Evolutionary conservation across 2,888 invertebrate species (phyloP).

Genomic region (Melinaea marsaeus): DNA sequence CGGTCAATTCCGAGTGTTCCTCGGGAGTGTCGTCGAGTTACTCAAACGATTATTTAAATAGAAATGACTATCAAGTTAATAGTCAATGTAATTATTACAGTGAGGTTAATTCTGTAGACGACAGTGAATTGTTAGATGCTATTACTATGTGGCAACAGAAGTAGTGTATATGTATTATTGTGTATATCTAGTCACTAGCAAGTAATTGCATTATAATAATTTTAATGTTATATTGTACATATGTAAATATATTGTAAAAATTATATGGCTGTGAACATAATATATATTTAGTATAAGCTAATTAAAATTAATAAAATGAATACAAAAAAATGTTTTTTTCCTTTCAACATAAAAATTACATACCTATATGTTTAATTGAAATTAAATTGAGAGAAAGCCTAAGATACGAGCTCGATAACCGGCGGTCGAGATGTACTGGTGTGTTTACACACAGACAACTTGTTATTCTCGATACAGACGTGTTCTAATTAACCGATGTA

Average conservation of each 20-base stretch:
- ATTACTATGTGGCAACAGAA: constrained; percentile 89
- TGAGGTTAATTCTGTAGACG: constrained; percentile 83
- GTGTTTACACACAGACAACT: constrained; percentile 20
- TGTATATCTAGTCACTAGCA: constrained; percentile 30
- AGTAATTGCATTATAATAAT: constrained; percentile 4
- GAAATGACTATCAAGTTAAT: constrained; percentile 21
- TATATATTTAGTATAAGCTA: constrained; percentile 22
- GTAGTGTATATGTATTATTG: constrained; percentile 35
- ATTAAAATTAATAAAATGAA: constrained; percentile 7
- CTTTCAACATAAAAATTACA: not conserved
- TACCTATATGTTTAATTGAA: constrained; percentile 5
- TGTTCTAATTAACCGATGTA: constrained; percentile 19
- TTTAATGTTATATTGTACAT: constrained; percentile 7
- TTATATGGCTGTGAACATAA: constrained; percentile 36
- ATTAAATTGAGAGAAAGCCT: constrained; percentile 10
- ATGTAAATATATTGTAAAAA: constrained; percentile 14
- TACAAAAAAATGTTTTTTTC: not conserved
- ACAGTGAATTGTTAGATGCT: constrained; percentile 89
- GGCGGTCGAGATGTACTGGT: constrained; percentile 16
- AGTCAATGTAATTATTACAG: constrained; percentile 15
- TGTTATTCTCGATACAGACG: constrained; percentile 20
- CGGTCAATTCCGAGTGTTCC: constrained; percentile 83
- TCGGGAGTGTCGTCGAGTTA: constrained; percentile 71
- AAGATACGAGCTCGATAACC: constrained; percentile 16
- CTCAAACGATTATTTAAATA: constrained; percentile 46